Evolutionary conservation across 2,113 vertebrate species (phyloP), one percentile per base, ranked within the genome.

Genomic region (Eurystomus gularis): DNA sequence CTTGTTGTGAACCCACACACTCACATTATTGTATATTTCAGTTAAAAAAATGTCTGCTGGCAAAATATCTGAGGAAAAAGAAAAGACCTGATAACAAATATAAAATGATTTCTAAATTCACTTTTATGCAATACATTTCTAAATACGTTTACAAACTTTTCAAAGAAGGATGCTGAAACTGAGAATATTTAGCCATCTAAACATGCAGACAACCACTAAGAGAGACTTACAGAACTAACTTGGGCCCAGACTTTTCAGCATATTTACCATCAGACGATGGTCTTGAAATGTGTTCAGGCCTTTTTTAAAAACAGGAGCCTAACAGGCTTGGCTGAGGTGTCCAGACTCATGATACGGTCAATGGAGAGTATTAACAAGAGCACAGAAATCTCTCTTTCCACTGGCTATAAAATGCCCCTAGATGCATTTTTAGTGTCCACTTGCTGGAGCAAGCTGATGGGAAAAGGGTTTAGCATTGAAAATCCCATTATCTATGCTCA

Each of bases 401-500:
- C 76, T 70, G 17, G 21, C 44, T 86, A 9, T 62, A 94, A 91
- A 89, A 75, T 89, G 49, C 10, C 25, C 29, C 11, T 33, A 19
- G 57, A 23, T 54, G 69, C 49, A 80, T 81, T 90, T 93, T 83
- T 58, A 44, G 49, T 66, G 37, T 73, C 58, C 2, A 1, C 54
- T 81, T 73, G 19, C 44, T 93, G 21, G 31, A 91, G 26, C 26
- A 88, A 94, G 62, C 54, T 73, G 68, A 88, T 91, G 55, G n/a
- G 51, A 81, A 94, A 78, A 81, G 29, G 29, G 9, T 54, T 96
- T 88, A 82, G 29, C 44, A 37, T 9, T 77, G 68, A 73, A 88
- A 96, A 96, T 97, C 83, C 40, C 5, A 2, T 96, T 91, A 86
- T 42, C 3, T 58, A 20, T 89, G 69, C 81, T 91, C 37, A 95